Evolutionary conservation across 2,888 invertebrate species (phyloP).

Genomic region (Sarcophaga rosellei): DNA sequence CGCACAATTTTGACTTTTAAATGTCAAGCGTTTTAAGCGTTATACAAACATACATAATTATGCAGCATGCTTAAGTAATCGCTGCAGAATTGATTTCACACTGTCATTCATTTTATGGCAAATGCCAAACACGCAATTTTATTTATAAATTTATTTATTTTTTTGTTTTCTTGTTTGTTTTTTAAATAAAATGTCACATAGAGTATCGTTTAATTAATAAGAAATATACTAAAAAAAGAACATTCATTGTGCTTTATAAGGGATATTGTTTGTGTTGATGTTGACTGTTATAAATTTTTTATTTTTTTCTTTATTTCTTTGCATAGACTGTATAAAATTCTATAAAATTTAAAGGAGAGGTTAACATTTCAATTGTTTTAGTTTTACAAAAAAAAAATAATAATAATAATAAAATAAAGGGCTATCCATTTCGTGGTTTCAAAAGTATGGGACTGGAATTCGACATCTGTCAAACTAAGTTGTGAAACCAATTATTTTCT

Average conservation of each 20-base stretch:
- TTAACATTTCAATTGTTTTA: background rate
- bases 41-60: background rate
- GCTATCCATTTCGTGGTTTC: too few species aligned
- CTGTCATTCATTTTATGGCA: constrained; percentile 31
- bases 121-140: constrained; percentile 67
- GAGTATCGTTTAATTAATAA: constrained; percentile 53
- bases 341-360: constrained; percentile 58
- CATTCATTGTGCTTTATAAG: constrained; percentile 53
- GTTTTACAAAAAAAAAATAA: too few species aligned
- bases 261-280: constrained; percentile 29
- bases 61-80: background rate
- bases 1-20: constrained; percentile 33
- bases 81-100: constrained; percentile 31
- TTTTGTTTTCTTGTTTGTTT: background rate
- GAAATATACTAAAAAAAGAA: background rate
- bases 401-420: too few species aligned
- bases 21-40: constrained; percentile 34
- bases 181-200: constrained; percentile 53
- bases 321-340: background rate
- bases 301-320: background rate
- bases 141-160: background rate
- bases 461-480: too few species aligned
- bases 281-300: too few species aligned
- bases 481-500: too few species aligned
- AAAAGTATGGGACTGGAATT: too few species aligned